Evolutionary conservation across 2,888 invertebrate species (phyloP).

Genomic region (Volucella inflata): DNA sequence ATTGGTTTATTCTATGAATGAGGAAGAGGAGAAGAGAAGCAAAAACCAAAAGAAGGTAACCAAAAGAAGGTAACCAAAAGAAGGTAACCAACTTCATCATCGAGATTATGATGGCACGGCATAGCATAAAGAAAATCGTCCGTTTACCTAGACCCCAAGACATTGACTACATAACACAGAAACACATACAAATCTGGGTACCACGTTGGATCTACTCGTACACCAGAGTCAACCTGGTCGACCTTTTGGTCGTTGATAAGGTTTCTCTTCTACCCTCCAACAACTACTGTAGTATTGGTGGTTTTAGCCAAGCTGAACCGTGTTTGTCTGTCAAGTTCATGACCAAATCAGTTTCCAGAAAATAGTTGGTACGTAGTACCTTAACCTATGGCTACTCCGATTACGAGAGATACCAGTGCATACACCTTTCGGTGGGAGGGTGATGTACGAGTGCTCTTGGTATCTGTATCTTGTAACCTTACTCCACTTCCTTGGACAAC

Average conservation of each 20-base stretch:
- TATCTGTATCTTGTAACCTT: slow-evolving; percentile 45
- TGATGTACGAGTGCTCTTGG: slow-evolving; percentile 20
- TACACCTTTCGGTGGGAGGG: slow-evolving; percentile 35
- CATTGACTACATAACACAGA: slow-evolving; percentile 58
- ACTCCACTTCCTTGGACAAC: slow-evolving; percentile 51
- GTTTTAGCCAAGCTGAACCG: slow-evolving; percentile 29
- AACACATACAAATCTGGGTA: background rate
- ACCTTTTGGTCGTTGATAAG: slow-evolving; percentile 25
- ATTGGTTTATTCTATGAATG: background rate
- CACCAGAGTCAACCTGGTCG: slow-evolving; percentile 22
- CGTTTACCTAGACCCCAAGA: slow-evolving; percentile 63
- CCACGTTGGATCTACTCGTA: slow-evolving; percentile 1
- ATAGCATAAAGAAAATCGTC: slow-evolving; percentile 31
- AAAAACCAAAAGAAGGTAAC: slow-evolving; percentile 31
- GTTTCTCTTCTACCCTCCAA: slow-evolving; percentile 5
- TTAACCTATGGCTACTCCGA: slow-evolving; percentile 21
- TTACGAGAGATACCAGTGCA: slow-evolving; percentile 27
- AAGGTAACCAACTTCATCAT: slow-evolving; percentile 59
- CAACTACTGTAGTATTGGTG: background rate
- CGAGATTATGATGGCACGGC: slow-evolving; percentile 62
- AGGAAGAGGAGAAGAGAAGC: slow-evolving; percentile 74
- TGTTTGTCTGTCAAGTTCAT: slow-evolving; percentile 73
- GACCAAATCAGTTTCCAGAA: slow-evolving; percentile 60
- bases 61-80: slow-evolving; percentile 46
- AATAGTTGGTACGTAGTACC: slow-evolving; percentile 6